These are phyloP conservation scores for Aradus depressus DNA, from an alignment of 2,888 invertebrate genomes.

Conservation along the genomic window DNA sequence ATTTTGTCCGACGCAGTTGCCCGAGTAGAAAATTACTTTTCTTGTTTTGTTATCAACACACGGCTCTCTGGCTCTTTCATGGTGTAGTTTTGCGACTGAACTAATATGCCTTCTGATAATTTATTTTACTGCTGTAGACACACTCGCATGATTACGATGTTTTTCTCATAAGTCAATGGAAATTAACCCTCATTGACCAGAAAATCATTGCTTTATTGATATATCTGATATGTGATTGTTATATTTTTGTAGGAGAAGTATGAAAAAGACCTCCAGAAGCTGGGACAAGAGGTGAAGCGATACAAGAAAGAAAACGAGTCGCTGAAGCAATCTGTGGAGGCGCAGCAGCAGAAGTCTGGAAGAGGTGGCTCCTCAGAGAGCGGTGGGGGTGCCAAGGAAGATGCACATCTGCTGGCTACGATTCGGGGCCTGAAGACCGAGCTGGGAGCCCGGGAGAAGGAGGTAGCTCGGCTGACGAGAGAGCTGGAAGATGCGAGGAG, in stretches of 20 bases:
- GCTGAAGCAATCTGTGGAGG: conserved; percentile 31
- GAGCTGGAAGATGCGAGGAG: conserved; percentile 66
- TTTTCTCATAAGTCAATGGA: no score
- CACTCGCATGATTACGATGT: no score
- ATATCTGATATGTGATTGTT: no score
- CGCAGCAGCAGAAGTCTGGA: conserved; percentile 29
- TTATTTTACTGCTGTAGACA: no score
- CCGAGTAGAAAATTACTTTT: no score
- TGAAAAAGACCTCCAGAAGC: conserved; percentile 29
- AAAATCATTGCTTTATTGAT: no score
- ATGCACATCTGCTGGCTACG: conserved; percentile 64
- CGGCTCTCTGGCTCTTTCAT: no score
- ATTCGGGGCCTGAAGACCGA: conserved; percentile 68
- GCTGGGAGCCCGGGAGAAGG: conserved; percentile 60
- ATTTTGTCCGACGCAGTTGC: no score
- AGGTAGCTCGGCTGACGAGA: conserved; percentile 56
- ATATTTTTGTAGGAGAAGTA: conserved; percentile 29
- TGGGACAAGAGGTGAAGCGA: conserved; percentile 29
- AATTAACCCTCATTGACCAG: no score
- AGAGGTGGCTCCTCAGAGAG: conserved; percentile 37
- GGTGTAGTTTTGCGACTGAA: no score
- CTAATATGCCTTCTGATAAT: no score
- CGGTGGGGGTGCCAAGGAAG: conserved; percentile 44
- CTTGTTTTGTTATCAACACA: no score
- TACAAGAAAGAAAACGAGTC: conserved; percentile 32